Evolutionary conservation across 2,797 vertebrate species (phyloP).

Genomic region (Acanthis flammea): DNA sequence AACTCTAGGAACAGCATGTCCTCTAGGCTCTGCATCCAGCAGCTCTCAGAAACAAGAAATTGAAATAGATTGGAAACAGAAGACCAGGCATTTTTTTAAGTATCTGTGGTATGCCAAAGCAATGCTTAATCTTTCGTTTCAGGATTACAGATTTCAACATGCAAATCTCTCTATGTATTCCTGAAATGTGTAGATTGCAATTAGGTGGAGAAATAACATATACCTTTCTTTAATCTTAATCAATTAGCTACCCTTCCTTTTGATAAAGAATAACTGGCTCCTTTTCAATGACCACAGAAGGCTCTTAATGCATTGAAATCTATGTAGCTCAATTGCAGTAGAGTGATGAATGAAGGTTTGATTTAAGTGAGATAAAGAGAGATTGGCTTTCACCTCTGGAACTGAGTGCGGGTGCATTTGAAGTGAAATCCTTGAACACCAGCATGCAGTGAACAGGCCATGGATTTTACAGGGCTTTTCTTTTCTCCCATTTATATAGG

Average conservation of each 20-base stretch:
- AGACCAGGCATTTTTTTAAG: neutral
- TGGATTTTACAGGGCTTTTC: neutral
- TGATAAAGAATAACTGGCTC: neutral
- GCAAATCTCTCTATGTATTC: neutral
- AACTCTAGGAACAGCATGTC: neutral
- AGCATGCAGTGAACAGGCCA: neutral
- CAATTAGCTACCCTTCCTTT: neutral
- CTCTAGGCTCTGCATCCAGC: neutral
- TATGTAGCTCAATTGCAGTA: neutral
- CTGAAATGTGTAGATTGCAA: neutral
- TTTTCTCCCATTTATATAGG: neutral
- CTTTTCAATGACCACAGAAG: conserved; percentile 3
- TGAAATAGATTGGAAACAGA: neutral
- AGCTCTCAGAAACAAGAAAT: neutral
- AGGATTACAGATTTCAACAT: neutral
- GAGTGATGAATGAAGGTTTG: neutral
- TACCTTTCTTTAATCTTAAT: neutral
- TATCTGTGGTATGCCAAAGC: neutral
- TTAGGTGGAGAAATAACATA: neutral
- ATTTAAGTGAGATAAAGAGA: neutral
- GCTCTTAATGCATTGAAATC: neutral
- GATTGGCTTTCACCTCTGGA: conserved; percentile 20
- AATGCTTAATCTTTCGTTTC: neutral
- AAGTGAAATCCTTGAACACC: neutral
- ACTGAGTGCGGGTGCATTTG: neutral